Percentiles rank a stretch among this genome's conserved stretches.
phyloP scores from a whole-genome alignment of 2,888 invertebrate genomes.

The Alitta virens region DNA sequence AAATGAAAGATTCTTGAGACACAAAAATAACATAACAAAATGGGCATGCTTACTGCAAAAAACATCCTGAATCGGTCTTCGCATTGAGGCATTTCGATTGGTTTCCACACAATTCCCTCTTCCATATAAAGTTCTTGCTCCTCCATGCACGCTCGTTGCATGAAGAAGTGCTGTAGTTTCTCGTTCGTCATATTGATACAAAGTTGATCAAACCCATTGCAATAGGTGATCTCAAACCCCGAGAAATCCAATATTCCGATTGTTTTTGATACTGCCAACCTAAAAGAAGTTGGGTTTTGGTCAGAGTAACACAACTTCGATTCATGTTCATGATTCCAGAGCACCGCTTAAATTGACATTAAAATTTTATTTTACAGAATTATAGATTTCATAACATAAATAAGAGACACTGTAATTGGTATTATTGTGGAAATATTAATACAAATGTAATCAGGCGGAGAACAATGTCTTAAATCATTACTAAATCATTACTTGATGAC shows the following conservation, averaged over 20 bases:
- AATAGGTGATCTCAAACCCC: constrained; percentile 47
- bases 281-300: background rate
- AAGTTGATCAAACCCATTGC: constrained; percentile 49
- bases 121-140: constrained; percentile 37
- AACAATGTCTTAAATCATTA: no score
- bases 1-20: no score
- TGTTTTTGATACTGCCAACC: background rate
- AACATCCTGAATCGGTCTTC: constrained; percentile 30
- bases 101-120: constrained; percentile 40
- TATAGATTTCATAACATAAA: no score
- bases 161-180: constrained; percentile 42
- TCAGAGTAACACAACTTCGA: no score
- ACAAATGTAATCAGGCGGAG: no score
- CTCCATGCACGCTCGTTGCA: constrained; percentile 40
- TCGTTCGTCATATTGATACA: constrained; percentile 50
- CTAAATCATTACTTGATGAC: no score
- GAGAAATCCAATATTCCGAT: constrained; percentile 50
- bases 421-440: no score
- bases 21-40: no score
- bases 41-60: constrained; percentile 6
- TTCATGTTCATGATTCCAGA: no score
- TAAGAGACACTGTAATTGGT: no score
- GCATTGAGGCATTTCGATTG: constrained; percentile 38
- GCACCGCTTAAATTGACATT: no score
- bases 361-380: no score